Evolutionary conservation across 1,140 invertebrate genomes (phyloP).

Genomic region (Episyrphus balteatus): DNA sequence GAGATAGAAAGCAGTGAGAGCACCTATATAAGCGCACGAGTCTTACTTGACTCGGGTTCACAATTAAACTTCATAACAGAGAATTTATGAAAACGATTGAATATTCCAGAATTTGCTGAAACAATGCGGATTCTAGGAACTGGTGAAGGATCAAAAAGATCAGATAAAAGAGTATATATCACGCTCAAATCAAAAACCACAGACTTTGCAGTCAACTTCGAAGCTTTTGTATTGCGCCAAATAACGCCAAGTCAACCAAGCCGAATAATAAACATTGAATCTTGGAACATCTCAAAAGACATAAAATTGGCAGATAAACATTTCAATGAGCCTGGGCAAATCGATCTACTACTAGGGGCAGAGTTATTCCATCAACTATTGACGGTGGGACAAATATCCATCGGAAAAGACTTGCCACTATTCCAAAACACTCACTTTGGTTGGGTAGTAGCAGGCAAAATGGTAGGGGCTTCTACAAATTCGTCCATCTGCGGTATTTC

Average conservation of each 20-base stretch:
- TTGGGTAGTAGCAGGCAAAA: constrained; percentile 10
- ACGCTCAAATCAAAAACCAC: not conserved
- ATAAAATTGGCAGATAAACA: constrained; percentile 17
- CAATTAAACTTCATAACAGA: constrained; percentile 10
- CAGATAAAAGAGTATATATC: not conserved
- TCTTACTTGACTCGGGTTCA: constrained; percentile 2
- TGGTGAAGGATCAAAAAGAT: not conserved
- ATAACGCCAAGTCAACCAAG: constrained; percentile 1
- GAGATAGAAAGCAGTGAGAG: too few relatives aligned
- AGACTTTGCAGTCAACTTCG: not conserved
- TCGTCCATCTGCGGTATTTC: not conserved
- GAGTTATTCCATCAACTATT: constrained; percentile 16
- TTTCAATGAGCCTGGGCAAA: constrained; percentile 13
- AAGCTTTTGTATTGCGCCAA: constrained; percentile 2
- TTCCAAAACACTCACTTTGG: constrained; percentile 12
- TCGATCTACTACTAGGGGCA: constrained; percentile 21
- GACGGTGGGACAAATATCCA: constrained; percentile 12
- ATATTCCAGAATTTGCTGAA: not conserved
- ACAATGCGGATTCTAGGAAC: not conserved
- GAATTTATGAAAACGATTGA: too few relatives aligned
- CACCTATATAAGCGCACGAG: too few relatives aligned
- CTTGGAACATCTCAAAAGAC: constrained; percentile 2
- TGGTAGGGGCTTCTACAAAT: not conserved
- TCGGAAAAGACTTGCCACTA: not conserved
- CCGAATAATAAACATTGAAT: not conserved